phyloP scores from a whole-genome alignment of 2,888 invertebrate genomes.

The Cheiracanthium punctorium region DNA sequence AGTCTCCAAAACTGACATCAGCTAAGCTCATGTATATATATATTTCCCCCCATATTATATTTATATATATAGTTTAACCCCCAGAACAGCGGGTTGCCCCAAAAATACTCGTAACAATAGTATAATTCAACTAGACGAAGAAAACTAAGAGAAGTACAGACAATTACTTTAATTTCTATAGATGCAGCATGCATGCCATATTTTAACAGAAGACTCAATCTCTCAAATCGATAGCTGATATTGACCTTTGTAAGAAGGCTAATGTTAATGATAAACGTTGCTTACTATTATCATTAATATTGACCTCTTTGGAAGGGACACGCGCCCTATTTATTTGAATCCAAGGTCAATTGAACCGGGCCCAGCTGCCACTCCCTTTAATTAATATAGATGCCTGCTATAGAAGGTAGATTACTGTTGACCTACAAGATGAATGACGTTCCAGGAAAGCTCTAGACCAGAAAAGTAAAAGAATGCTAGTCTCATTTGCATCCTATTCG shows the following conservation, averaged over 20 bases:
- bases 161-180: no score
- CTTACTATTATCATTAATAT: slow-evolving; percentile 47
- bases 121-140: no score
- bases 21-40: no score
- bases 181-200: no score
- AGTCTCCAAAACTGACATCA: no score
- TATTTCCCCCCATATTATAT: no score
- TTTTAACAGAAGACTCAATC: not conserved
- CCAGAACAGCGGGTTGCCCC: no score
- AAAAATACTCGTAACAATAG: no score
- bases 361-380: slow-evolving; percentile 68
- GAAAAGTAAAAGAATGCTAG: slow-evolving; percentile 37
- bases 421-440: slow-evolving; percentile 60
- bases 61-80: no score
- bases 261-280: no score
- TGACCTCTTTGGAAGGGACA: slow-evolving; percentile 58
- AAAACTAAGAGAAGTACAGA: no score
- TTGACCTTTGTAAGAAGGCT: no score
- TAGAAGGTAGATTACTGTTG: slow-evolving; percentile 63
- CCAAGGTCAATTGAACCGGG: slow-evolving; percentile 68
- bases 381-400: slow-evolving; percentile 55
- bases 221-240: slow-evolving; percentile 31
- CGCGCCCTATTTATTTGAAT: slow-evolving; percentile 65
- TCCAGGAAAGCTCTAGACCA: slow-evolving; percentile 51
- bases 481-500: slow-evolving; percentile 51